Conservation (phyloP, 2,113 vertebrate genomes). For the Brachypodius melanocephalos region DNA sequence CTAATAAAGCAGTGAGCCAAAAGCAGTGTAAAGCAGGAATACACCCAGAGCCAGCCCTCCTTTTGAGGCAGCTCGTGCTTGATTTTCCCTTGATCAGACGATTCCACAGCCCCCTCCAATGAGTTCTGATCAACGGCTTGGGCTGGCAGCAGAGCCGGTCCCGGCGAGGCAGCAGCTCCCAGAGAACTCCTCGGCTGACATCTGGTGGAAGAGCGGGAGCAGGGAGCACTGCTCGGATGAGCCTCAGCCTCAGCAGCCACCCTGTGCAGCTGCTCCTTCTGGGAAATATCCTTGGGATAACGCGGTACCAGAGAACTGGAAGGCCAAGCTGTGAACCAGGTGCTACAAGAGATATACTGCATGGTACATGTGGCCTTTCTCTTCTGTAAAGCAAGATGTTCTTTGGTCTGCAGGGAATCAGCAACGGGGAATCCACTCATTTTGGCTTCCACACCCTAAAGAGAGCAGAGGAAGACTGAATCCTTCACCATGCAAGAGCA, state of each 20-base stretch:
- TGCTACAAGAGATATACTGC: neutral
- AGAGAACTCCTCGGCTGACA: conserved; percentile 46
- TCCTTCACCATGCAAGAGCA: rapidly evolving
- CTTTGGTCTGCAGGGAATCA: rapidly evolving
- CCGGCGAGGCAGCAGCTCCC: neutral
- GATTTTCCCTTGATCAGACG: neutral
- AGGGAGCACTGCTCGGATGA: neutral
- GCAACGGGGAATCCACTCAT: rapidly evolving
- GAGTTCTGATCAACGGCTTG: neutral
- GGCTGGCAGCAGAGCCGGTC: neutral
- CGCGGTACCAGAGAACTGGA: rapidly evolving
- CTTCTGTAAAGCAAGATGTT: rapidly evolving
- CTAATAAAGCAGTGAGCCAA: neutral
- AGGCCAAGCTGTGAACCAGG: neutral
- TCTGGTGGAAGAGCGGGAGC: conserved; percentile 24
- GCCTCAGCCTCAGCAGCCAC: neutral
- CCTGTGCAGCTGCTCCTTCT: neutral
- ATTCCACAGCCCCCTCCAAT: rapidly evolving
- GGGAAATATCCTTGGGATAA: neutral
- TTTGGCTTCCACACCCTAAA: neutral
- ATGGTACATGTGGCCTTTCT: rapidly evolving
- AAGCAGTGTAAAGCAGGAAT: neutral
- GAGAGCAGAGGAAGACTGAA: neutral
- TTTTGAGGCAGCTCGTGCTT: neutral
- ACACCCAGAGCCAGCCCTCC: neutral